Evolutionary conservation across 2,888 invertebrate species (phyloP).

Genomic region (Leptopterna dolabrata): DNA sequence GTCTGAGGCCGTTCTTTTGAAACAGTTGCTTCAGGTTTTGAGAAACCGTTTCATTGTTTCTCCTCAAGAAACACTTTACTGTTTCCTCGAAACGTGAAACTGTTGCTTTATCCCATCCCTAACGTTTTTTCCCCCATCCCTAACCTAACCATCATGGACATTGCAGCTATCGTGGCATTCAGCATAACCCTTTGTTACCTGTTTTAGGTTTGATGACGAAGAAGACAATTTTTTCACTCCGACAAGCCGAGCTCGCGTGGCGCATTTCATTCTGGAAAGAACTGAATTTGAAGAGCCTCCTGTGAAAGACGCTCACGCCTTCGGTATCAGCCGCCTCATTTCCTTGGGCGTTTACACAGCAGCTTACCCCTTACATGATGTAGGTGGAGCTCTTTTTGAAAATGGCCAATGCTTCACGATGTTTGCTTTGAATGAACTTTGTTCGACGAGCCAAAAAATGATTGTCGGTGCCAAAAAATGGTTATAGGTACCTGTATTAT

Average conservation of each 20-base stretch:
- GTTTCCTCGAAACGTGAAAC: too few relatives aligned
- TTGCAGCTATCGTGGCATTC: too few relatives aligned
- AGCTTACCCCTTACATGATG: slow-evolving; percentile 72
- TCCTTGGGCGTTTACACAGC: slow-evolving; percentile 70
- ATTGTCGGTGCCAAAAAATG: too few relatives aligned
- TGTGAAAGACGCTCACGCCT: slow-evolving; percentile 78
- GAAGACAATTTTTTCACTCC: slow-evolving; percentile 88
- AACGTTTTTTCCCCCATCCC: too few relatives aligned
- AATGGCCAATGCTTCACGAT: background rate
- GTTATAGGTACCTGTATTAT: too few relatives aligned
- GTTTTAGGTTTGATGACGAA: slow-evolving; percentile 83
- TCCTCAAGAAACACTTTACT: too few relatives aligned
- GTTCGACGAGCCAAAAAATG: too few relatives aligned
- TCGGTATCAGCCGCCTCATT: slow-evolving; percentile 70
- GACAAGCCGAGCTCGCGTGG: slow-evolving; percentile 86
- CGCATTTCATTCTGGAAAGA: slow-evolving; percentile 91
- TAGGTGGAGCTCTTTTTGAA: slow-evolving; percentile 64
- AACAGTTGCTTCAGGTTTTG: too few relatives aligned
- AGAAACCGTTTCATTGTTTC: too few relatives aligned
- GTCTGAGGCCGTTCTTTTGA: too few relatives aligned
- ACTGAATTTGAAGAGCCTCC: slow-evolving; percentile 79
- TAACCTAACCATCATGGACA: too few relatives aligned
- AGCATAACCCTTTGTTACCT: background rate
- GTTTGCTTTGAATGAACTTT: background rate
- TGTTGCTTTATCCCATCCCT: too few relatives aligned